Conservation (phyloP, 2,888 invertebrate genomes). For the Chrysomela aeneicollis region DNA sequence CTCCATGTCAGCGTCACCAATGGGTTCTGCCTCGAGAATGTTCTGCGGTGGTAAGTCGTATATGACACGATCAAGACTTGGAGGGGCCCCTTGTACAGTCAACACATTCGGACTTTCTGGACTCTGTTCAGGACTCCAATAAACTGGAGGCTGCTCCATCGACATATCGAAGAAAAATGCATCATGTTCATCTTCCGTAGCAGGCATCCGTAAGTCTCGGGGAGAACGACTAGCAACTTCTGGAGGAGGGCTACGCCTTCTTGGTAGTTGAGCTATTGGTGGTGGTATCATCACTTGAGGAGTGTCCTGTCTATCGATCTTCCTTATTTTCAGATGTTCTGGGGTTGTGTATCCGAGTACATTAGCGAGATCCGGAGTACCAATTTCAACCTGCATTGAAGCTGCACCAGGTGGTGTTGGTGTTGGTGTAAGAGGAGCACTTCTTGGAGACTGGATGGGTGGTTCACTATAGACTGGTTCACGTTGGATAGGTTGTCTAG, state of each 20-base stretch:
- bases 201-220: not conserved
- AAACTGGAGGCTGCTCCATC: not conserved
- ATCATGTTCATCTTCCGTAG: not conserved
- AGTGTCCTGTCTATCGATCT: not conserved
- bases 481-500: not conserved
- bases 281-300: not conserved
- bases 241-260: not conserved
- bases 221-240: not conserved
- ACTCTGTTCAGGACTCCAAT: not conserved
- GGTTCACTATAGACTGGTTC: not conserved
- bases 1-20: not conserved
- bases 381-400: not conserved
- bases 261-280: not conserved
- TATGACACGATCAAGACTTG: not conserved
- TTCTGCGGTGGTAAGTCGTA: conserved; percentile 4
- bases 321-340: conserved; percentile 1
- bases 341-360: conserved; percentile 8
- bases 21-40: not conserved
- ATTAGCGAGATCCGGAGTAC: not conserved
- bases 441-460: not conserved
- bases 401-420: not conserved
- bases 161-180: conserved; percentile 1
- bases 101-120: not conserved
- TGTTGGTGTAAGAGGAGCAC: not conserved
- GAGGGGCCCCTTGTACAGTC: not conserved